These are phyloP conservation scores for Fregetta grallaria DNA, from an alignment of 2,113 vertebrate genomes.

Conservation along the genomic window DNA sequence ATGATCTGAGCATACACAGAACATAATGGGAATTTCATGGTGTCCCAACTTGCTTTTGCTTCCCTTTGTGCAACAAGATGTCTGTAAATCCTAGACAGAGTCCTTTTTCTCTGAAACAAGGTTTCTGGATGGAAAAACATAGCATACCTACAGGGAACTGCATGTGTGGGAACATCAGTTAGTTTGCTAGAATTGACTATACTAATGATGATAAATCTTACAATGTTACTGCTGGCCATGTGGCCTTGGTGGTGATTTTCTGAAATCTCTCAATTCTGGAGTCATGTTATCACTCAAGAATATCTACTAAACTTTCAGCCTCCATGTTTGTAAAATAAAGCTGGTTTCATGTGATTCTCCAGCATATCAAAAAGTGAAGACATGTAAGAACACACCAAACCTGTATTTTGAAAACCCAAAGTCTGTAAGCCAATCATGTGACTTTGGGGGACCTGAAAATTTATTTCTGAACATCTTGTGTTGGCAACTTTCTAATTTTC, in stretches of 20 bases:
- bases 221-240: not conserved
- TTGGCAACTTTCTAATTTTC: not conserved
- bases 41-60: conserved; percentile 12
- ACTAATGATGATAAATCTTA: not conserved
- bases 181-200: not conserved
- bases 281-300: not conserved
- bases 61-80: not conserved
- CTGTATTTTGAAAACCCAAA: not conserved
- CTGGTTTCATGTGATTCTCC: not conserved
- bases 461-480: conserved; percentile 20
- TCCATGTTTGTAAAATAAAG: not conserved
- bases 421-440: not conserved
- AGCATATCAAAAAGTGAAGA: not conserved
- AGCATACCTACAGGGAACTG: not conserved
- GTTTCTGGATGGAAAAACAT: not conserved
- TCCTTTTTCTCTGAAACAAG: not conserved
- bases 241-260: not conserved
- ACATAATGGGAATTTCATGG: not conserved
- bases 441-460: not conserved
- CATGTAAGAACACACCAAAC: not conserved
- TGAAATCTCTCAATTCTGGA: not conserved
- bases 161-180: not conserved
- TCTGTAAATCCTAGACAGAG: not conserved
- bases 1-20: not conserved
- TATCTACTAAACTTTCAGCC: not conserved